A percentile compares a stretch with the other conserved stretches of the same genome.
Conservation (phyloP, 2,797 vertebrate species). For the Protonibea diacanthus region DNA sequence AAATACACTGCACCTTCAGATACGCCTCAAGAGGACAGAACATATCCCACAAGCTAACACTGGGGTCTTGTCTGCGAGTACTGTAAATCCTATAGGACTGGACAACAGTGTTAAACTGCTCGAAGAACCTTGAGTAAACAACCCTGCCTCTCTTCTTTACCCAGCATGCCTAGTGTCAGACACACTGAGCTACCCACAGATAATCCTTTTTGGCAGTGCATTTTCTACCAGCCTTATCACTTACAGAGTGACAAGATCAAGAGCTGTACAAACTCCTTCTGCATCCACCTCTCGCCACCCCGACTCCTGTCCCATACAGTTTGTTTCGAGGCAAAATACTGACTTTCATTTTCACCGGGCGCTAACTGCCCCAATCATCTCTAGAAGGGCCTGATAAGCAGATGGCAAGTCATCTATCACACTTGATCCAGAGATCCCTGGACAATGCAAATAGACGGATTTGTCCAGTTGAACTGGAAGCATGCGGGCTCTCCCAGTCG, state of each 20-base stretch:
- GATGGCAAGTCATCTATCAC: slow-evolving; percentile 83
- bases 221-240: slow-evolving; percentile 80
- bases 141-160: slow-evolving; percentile 62
- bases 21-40: slow-evolving; percentile 59
- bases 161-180: slow-evolving; percentile 73
- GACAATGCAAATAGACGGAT: slow-evolving; percentile 73
- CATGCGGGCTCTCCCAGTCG: not conserved
- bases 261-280: slow-evolving; percentile 59
- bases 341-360: slow-evolving; percentile 81
- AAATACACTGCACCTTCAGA: slow-evolving; percentile 67
- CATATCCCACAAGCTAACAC: slow-evolving; percentile 46
- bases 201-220: slow-evolving; percentile 82
- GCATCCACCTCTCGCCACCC: slow-evolving; percentile 36
- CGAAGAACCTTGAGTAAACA: slow-evolving; percentile 58
- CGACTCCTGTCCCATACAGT: slow-evolving; percentile 52
- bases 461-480: slow-evolving; percentile 51
- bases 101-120: slow-evolving; percentile 54
- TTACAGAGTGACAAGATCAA: slow-evolving; percentile 77
- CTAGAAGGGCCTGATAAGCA: slow-evolving; percentile 84
- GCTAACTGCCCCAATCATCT: slow-evolving; percentile 70
- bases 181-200: slow-evolving; percentile 76
- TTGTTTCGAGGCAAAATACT: slow-evolving; percentile 75
- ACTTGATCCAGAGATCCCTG: slow-evolving; percentile 80
- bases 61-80: slow-evolving; percentile 30
- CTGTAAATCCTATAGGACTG: slow-evolving; percentile 43